Evolutionary conservation across 2,888 invertebrate genomes (phyloP), one percentile per base, ranked within the genome.

Genomic region (Melikaiella ostensackeni): DNA sequence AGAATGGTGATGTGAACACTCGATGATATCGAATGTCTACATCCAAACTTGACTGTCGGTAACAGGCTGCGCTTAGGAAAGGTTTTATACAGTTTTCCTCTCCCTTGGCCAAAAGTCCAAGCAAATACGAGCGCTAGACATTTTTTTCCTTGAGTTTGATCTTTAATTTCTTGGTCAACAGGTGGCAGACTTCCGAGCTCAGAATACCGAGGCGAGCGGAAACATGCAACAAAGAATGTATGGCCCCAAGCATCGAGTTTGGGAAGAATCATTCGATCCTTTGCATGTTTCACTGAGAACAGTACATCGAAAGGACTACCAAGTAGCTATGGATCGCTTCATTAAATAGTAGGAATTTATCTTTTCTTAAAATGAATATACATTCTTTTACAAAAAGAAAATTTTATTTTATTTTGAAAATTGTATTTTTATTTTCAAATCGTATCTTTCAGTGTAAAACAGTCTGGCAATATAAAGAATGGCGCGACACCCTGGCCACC

Each of bases 231-330:
- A 98, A 92, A 96, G 98, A 79, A 93, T 98, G 94, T 96, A 98
- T 93, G 95, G 96, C 89, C 95, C 98, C 85, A 96, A 96, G 90
- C 93, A 96, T 11, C 93, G 94, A 21, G 96, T 98, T n/a, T 99
- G 99, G 99, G 96, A 97, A 90, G 94, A 95, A 82, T 95, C 97
- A 88, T 99, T 97, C 91, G 98, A 99, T 92, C 99, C 99, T 0
- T 94, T 99, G 77, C 98, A 98, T 91, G 97, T 98, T 35, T 92
- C 98, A 77, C 92, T 98, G 0, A 93, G 99, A 83, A 97, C 98
- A 33, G 97, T 98, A 8, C 98, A 98, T 91, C 92, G 98, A 74
- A 93, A 97, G 81, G 98, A 99, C 91, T 98, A 98, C 92, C 98
- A 99, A 91, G 95, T 96, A 13, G 97, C 98, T 19, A 95, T 98